A percentile compares a stretch with the other conserved stretches of the same genome.
phyloP scores from a whole-genome alignment of 1,140 invertebrate genomes.

The Drosophila pachea region DNA sequence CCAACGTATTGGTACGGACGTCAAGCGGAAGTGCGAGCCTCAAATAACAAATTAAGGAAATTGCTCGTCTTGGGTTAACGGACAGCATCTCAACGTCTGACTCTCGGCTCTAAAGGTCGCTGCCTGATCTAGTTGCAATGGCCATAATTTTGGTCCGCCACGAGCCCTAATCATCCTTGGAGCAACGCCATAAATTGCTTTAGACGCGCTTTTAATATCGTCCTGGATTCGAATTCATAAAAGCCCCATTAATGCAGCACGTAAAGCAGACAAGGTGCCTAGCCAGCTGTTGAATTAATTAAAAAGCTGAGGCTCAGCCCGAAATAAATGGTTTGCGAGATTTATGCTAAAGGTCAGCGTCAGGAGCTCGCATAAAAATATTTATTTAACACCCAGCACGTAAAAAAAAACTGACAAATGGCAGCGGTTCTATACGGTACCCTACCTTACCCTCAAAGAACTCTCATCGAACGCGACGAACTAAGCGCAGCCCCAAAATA shows the following conservation, averaged over 20 bases:
- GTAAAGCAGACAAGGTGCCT: conserved; percentile 49
- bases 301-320: conserved; percentile 39
- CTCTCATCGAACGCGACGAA: conserved; percentile 11
- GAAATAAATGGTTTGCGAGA: conserved; percentile 58
- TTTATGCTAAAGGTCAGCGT: conserved; percentile 52
- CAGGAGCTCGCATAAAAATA: conserved; percentile 48
- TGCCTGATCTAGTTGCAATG: conserved; percentile 16
- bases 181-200: conserved; percentile 28
- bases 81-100: conserved; percentile 4
- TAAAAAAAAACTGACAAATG: conserved; percentile 10
- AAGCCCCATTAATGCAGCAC: conserved; percentile 48
- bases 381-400: conserved; percentile 24
- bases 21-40: conserved; percentile 52
- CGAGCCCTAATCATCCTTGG: conserved; percentile 6
- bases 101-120: conserved; percentile 9
- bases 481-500: conserved; percentile 25
- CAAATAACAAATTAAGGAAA: conserved; percentile 4
- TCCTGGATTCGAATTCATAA: conserved; percentile 23
- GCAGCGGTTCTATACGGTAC: neutral
- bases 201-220: conserved; percentile 37
- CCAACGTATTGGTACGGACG: conserved; percentile 50
- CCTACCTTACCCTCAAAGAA: neutral
- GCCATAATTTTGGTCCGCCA: conserved; percentile 8
- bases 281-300: conserved; percentile 53
- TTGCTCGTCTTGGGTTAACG: neutral